A percentile compares a stretch with the other conserved stretches of the same genome.
phyloP scores from a whole-genome alignment of 2,797 vertebrate genomes.

The Alosa sapidissima region DNA sequence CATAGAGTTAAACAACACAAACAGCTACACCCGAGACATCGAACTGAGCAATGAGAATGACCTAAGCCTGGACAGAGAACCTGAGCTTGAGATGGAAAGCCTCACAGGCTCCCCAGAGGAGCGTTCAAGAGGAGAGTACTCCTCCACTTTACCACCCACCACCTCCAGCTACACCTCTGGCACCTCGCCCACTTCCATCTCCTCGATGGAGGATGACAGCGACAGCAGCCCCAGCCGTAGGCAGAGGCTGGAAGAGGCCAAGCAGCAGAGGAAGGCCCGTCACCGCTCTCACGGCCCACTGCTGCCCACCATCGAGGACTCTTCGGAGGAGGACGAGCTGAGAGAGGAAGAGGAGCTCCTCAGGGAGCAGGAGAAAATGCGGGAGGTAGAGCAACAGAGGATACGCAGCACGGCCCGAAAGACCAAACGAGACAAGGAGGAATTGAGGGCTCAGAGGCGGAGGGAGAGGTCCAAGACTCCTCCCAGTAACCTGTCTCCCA shows the following conservation, averaged over 20 bases:
- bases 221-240: slow-evolving; percentile 97
- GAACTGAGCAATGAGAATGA: slow-evolving; percentile 86
- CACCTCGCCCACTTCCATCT: slow-evolving; percentile 95
- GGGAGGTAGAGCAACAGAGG: slow-evolving; percentile 96
- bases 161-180: slow-evolving; percentile 95
- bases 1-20: slow-evolving; percentile 96
- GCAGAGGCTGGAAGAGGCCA: slow-evolving; percentile 93
- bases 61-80: slow-evolving; percentile 88
- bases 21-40: slow-evolving; percentile 85
- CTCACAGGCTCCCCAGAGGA: slow-evolving; percentile 96
- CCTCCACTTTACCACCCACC: slow-evolving; percentile 92
- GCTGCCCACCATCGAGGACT: slow-evolving; percentile 98
- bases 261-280: slow-evolving; percentile 96
- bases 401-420: slow-evolving; percentile 96
- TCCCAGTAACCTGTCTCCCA: slow-evolving; percentile 98
- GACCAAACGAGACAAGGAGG: slow-evolving; percentile 96
- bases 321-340: slow-evolving; percentile 96
- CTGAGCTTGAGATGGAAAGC: slow-evolving; percentile 98
- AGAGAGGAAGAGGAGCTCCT: slow-evolving; percentile 97
- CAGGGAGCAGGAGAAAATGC: slow-evolving; percentile 98
- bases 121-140: slow-evolving; percentile 92
- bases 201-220: slow-evolving; percentile 97
- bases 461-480: slow-evolving; percentile 98
- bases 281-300: slow-evolving; percentile 95
- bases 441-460: slow-evolving; percentile 93